These are phyloP conservation scores for Galbula dea DNA, from an alignment of 2,113 vertebrate species.

Conservation along the genomic window DNA sequence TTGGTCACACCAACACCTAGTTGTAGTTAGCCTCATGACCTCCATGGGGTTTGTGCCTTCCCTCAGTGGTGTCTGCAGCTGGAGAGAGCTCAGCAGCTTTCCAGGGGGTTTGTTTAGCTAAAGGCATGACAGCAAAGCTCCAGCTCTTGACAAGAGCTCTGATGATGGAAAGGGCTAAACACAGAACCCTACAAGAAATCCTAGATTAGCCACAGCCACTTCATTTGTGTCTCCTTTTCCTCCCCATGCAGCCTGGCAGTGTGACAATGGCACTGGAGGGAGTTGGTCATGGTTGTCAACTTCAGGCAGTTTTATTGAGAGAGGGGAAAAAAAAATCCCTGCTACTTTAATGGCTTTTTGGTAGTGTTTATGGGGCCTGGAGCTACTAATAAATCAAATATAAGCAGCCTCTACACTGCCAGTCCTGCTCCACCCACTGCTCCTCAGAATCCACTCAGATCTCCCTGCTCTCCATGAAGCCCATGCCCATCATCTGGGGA, in stretches of 20 bases:
- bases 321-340: background rate
- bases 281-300: slow-evolving; percentile 39
- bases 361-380: slow-evolving; percentile 27
- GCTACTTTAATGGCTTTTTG: slow-evolving; percentile 35
- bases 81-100: background rate
- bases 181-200: background rate
- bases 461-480: background rate
- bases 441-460: background rate
- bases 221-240: background rate
- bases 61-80: background rate
- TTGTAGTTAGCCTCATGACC: background rate
- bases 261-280: background rate
- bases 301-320: slow-evolving; percentile 22
- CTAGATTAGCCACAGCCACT: background rate
- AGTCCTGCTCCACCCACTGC: slow-evolving; percentile 8
- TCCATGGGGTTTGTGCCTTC: background rate
- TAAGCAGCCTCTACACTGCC: background rate
- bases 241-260: background rate
- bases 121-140: fast-evolving
- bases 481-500: background rate
- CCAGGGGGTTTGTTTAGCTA: background rate
- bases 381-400: slow-evolving; percentile 43
- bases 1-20: fast-evolving
- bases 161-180: background rate
- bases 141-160: background rate